Base-by-base conservation (phyloP, 35 echinoderm and acorn worm species). In the Hemicentrotus pulcherrimus region DNA sequence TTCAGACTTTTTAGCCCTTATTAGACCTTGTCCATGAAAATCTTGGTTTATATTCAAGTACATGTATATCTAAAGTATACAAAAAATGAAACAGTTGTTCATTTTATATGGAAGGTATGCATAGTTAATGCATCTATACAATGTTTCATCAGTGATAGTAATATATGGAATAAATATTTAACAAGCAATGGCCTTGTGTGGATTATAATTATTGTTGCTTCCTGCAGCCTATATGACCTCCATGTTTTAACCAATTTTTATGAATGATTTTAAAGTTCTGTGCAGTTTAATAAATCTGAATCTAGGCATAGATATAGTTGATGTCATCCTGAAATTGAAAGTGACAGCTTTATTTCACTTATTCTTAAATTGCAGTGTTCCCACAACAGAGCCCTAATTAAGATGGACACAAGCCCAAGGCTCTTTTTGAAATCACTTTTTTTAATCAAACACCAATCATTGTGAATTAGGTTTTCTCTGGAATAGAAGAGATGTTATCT, bases 391-490 rank as follows among this genome's bases (percentile, higher is more conserved):
- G 22, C 4, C 1, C 65, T 78, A 78, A 78, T 78, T 78, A 78
- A 78, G 19, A 78, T 78, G 65, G 65, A 78, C 65, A 78, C 19
- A 78, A 78, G 24, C 65, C 65, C 22, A 78, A 78, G 65, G 65
- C 65, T 78, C 65, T 78, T 78, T 78, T 78, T 55, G 6, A 22
- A 78, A 78, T 28, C 18, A 78, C 65, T 22, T 78, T 78, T 78
- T 78, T 78, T 78, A 78, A 78, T 78, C 65, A 78, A 78, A 28
- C 65, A 78, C 65, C 65, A 78, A 78, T 78, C 65, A 78, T 78
- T 78, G 65, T 78, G n/a, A 78, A 78, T 78, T 78, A 78, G 61
- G 65, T 78, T 78, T 78, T 78, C 19, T 18, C 24, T 28, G 4
- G 24, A 78, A 78, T 78, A 78, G 65, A 78, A 78, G 18, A 78